phyloP scores from a whole-genome alignment of 2,888 invertebrate genomes.

The Tanypteryx hageni region DNA sequence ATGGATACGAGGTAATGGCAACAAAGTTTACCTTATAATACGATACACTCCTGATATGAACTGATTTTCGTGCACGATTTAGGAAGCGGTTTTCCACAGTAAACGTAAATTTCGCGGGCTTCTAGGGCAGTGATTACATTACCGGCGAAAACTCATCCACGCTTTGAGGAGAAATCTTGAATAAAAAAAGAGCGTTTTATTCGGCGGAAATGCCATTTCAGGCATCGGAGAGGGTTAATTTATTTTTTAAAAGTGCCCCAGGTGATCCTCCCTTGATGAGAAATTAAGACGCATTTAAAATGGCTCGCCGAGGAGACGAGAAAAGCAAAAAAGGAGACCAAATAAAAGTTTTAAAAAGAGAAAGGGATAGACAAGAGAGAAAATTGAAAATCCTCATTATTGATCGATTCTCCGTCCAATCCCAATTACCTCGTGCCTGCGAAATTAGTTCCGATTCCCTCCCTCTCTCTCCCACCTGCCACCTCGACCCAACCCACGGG shows the following conservation, averaged over 20 bases:
- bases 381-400: conserved; percentile 6
- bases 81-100: background rate
- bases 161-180: background rate
- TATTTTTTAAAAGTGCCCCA: conserved; percentile 27
- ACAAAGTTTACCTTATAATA: too few relatives aligned
- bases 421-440: background rate
- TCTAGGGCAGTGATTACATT: too few relatives aligned
- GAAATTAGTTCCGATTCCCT: background rate
- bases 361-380: background rate
- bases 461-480: background rate
- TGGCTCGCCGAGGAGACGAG: background rate
- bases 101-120: background rate
- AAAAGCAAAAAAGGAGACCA: background rate
- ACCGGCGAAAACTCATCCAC: too few relatives aligned
- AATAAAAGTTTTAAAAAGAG: background rate
- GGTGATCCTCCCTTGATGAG: conserved; percentile 23
- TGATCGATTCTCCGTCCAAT: background rate
- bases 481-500: background rate
- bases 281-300: conserved; percentile 15
- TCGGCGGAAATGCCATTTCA: conserved; percentile 1
- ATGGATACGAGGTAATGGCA: too few relatives aligned
- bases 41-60: too few relatives aligned
- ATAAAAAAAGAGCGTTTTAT: background rate
- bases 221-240: background rate
- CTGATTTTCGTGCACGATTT: too few relatives aligned